Base-by-base conservation (phyloP, 1,140 invertebrate genomes). In the Ptiloglossa arizonensis region DNA sequence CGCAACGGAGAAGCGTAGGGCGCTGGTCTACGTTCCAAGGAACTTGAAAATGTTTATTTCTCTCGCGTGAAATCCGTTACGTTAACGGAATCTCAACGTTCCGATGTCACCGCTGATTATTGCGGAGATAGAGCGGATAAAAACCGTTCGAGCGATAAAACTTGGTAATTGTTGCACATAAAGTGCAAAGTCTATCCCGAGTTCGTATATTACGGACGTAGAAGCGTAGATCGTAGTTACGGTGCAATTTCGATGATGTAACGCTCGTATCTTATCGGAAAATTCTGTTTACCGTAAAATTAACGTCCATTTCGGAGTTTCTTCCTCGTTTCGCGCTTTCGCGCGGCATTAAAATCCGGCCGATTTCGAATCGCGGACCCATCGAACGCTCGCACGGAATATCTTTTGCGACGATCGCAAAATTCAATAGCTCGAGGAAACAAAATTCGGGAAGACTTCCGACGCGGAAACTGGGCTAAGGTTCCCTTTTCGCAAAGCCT, bases 241-340 rank as follows among this genome's bases (percentile, higher is more conserved):
- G 24, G 6, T 68, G 64, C 29, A 68, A 75, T 75, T 75, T 48
- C 41, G 52, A 15, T 75, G 73, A 75, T 75, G 64, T 75, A 75
- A 75, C 64, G 27, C n/a, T 22, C 17, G 9, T 68, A 68, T 75
- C 64, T 75, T 75, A 69, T 75, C 64, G 17, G 27, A 27, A 46
- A 41, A 46, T 68, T 56, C 29, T 67, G 38, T 59, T 57, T 56
- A 48, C n/a, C 24, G 29, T 64, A 27, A 35, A 67, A 56, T 15
- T 29, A 54, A 29, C n/a, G 15, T 44, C n/a, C 29, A 38, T 46
- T 35, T 32, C 50, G 4, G 19, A 32, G 19, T 54, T 24, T 46
- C 5, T 29, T 17, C 57, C 48, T 63, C 17, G 32, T 52, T 72
- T 24, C 15, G 1, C 5, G 1, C 5, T 54, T 38, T 27, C 9